These are phyloP conservation scores for Thaumetopoea pityocampa DNA, from an alignment of 1,140 invertebrate species.

Conservation along the genomic window DNA sequence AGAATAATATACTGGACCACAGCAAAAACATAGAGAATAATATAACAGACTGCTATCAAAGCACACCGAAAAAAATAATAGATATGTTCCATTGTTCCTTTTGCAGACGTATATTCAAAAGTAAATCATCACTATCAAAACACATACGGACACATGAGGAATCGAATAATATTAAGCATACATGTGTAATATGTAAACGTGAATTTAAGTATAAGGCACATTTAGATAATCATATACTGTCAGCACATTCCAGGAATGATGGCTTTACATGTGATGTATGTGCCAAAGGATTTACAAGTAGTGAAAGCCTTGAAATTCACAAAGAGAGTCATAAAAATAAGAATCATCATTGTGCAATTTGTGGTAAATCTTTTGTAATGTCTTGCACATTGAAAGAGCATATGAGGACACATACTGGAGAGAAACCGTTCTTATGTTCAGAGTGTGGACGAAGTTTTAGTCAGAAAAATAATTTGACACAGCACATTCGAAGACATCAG, in stretches of 20 bases:
- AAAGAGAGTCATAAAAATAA: conserved; percentile 70
- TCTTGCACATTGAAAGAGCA: conserved; percentile 76
- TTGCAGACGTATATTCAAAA: conserved; percentile 68
- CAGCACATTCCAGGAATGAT: conserved; percentile 53
- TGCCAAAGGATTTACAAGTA: conserved; percentile 43
- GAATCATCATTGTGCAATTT: conserved; percentile 77
- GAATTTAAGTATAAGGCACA: conserved; percentile 66
- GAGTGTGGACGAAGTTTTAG: conserved; percentile 72
- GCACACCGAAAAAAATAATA: conserved; percentile 17
- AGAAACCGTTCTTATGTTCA: conserved; percentile 76
- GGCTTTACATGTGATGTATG: conserved; percentile 54
- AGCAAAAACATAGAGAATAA: conserved; percentile 14
- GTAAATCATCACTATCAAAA: conserved; percentile 51
- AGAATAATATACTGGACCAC: too few relatives aligned
- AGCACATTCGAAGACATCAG: conserved; percentile 75
- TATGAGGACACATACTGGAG: conserved; percentile 76
- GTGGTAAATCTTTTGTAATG: conserved; percentile 77
- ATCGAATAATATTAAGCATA: conserved; percentile 40
- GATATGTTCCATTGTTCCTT: conserved; percentile 56
- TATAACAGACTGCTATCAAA: conserved; percentile 22
- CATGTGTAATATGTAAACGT: conserved; percentile 58
- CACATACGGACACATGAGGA: conserved; percentile 69
- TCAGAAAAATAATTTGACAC: conserved; percentile 76
- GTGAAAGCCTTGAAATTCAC: conserved; percentile 50
- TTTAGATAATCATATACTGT: conserved; percentile 67